A percentile compares a stretch with the other conserved stretches of the same genome.
These are phyloP conservation scores for Drosophila prolongata DNA, from an alignment of 2,888 invertebrate genomes.

Conservation along the genomic window DNA sequence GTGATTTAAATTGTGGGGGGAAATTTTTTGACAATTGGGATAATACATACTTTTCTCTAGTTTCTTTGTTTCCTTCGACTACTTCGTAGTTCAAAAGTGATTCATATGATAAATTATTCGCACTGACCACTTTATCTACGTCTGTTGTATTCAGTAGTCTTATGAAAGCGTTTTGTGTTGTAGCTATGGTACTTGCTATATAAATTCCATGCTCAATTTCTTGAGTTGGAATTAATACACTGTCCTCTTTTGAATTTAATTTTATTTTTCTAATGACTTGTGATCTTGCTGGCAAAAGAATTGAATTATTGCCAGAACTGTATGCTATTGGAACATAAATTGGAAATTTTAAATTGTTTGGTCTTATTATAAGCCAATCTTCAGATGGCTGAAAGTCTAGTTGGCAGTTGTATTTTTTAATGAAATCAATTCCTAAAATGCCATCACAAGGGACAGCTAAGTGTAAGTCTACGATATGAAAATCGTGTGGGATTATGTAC, in stretches of 20 bases:
- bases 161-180: conserved; percentile 5
- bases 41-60: neutral
- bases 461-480: too few relatives aligned
- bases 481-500: neutral
- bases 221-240: conserved; percentile 4
- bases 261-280: conserved; percentile 4
- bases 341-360: conserved; percentile 6
- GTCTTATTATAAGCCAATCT: neutral
- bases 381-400: conserved; percentile 1
- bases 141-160: neutral
- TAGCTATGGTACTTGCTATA: conserved; percentile 3
- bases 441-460: too few relatives aligned
- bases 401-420: too few relatives aligned
- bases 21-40: too few relatives aligned
- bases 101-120: neutral
- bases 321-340: conserved; percentile 5
- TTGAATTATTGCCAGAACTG: conserved; percentile 7
- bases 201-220: conserved; percentile 7
- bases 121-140: conserved; percentile 1
- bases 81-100: neutral
- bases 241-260: conserved; percentile 1
- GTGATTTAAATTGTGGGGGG: too few relatives aligned
- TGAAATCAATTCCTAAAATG: too few relatives aligned
- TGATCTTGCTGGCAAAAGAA: conserved; percentile 5
- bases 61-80: neutral